Percentiles rank a stretch among this genome's conserved stretches.
Conservation (phyloP, 2,888 invertebrate species). For the Heterodera filipjevi region DNA sequence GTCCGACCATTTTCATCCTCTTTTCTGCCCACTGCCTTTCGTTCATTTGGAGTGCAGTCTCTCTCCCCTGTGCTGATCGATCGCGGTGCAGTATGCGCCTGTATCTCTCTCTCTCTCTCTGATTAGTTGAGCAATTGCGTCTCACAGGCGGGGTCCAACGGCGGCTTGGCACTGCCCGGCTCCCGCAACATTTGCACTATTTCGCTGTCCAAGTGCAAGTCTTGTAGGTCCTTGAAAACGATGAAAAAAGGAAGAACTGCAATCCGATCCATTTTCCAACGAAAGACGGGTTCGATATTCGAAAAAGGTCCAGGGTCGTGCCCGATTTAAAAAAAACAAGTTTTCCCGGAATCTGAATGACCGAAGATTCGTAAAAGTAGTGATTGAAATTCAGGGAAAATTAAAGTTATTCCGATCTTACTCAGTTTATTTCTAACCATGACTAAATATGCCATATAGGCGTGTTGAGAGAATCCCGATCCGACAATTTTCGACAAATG, state of each 20-base stretch:
- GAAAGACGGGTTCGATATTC: no score
- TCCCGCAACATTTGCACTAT: conserved; percentile 40
- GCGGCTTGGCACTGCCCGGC: conserved; percentile 34
- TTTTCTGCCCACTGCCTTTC: no score
- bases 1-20: no score
- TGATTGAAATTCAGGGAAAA: no score
- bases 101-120: not conserved
- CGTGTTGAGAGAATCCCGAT: no score
- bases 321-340: no score
- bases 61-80: not conserved
- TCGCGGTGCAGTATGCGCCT: not conserved
- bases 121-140: conserved; percentile 47
- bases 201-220: conserved; percentile 42
- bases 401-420: no score
- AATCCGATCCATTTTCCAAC: not conserved
- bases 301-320: not conserved
- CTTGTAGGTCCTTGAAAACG: conserved; percentile 33
- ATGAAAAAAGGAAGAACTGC: not conserved
- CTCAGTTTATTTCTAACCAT: no score
- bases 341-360: not conserved
- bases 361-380: no score
- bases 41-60: not conserved
- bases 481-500: no score
- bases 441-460: no score
- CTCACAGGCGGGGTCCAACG: conserved; percentile 46